Evolutionary conservation across 1,140 invertebrate species (phyloP), one percentile per base, ranked within the genome.

Genomic region (Samia ricini): DNA sequence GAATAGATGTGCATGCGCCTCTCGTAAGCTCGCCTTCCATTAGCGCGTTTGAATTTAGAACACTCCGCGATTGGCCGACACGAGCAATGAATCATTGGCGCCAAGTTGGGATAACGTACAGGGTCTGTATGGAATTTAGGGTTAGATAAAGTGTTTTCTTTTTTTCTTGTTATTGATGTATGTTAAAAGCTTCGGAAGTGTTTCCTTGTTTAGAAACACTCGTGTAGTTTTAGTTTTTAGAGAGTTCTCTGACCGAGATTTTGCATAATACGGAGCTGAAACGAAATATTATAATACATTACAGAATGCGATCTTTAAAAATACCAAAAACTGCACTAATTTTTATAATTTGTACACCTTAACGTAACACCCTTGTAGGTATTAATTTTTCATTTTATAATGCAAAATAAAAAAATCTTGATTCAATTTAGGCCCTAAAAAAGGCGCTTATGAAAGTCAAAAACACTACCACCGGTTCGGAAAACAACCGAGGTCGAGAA

Each of bases 1-100:
- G n/a, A 48, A 23, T 48, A 72, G 64, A 80, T 79, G 83, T 77
- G 74, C 78, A 66, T 65, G 81, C 82, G 84, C 83, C 76, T 71
- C 70, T 71, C 72, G 73, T 72, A 75, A 77, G 74, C 71, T 78
- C 77, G 71, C 59, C 74, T 83, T 88, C 84, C 83, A 87, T 87
- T 88, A 87, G 79, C 81, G 78, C 70, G 81, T 86, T 85, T 74
- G 72, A 69, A 85, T 88, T 77, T 88, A 84, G 83, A 85, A 83
- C 76, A 60, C 62, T 70, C 68, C 58, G 69, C 62, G 73, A 79
- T 82, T 79, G 78, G 78, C 56, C 62, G 60, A 63, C 74, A 67
- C 57, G 48, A 15, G 67, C 65, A 70, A 82, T 87, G 79, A 83
- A 83, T 84, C 83, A 85, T 75, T 78, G 75, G 76, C 81, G 79